A percentile compares a stretch with the other conserved stretches of the same genome.
Conservation (phyloP, 2,888 invertebrate species). For the Drosophila leonis region DNA sequence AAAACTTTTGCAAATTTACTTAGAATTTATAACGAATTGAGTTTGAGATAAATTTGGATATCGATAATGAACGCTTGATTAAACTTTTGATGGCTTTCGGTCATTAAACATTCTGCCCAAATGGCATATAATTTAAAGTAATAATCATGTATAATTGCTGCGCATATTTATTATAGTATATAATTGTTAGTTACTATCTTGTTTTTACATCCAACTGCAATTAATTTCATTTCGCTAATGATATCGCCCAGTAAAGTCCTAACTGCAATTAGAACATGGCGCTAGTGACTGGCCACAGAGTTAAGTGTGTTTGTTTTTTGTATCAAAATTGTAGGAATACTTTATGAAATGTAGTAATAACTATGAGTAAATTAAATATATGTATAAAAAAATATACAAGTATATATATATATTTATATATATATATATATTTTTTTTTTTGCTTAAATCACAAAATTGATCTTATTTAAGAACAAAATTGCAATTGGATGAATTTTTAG, state of each 20-base stretch:
- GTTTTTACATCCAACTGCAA: background rate
- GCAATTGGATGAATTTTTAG: too few species aligned
- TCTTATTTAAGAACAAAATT: too few species aligned
- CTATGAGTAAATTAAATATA: background rate
- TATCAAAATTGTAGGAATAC: background rate
- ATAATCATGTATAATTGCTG: background rate
- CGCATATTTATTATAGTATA: background rate
- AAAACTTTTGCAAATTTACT: constrained; percentile 10
- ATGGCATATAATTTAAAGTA: background rate
- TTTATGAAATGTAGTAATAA: background rate
- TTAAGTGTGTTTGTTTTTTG: background rate
- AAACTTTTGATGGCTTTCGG: background rate
- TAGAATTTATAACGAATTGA: background rate
- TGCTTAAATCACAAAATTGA: too few species aligned
- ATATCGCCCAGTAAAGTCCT: background rate
- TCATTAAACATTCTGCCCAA: constrained; percentile 3
- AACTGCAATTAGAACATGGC: constrained; percentile 1
- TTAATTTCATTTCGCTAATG: constrained; percentile 17
- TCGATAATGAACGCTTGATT: constrained; percentile 5
- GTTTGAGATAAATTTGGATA: background rate
- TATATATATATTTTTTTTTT: too few species aligned
- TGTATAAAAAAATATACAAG: too few species aligned
- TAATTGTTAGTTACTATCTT: background rate
- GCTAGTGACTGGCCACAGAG: background rate
- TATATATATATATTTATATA: background rate